A percentile compares a stretch with the other conserved stretches of the same genome.
These are phyloP conservation scores for Podarcis lilfordi DNA, from an alignment of 2,797 vertebrate genomes.

Conservation along the genomic window DNA sequence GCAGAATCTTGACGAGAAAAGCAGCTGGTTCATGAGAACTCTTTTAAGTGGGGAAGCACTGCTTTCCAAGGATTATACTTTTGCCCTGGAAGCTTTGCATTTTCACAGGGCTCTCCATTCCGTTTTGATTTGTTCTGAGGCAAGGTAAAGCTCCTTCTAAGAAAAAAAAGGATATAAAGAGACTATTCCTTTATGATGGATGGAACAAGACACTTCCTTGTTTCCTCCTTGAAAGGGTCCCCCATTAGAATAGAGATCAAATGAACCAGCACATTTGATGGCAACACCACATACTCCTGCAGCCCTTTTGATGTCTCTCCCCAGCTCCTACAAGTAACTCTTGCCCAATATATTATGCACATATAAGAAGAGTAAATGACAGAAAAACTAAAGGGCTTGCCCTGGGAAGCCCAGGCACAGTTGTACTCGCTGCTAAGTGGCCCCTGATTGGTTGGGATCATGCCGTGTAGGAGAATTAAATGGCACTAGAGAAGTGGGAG, in stretches of 20 bases:
- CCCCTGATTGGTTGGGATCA: not conserved
- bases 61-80: slow-evolving; percentile 40
- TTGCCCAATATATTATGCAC: not conserved
- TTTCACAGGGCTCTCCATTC: slow-evolving; percentile 43
- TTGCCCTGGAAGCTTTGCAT: slow-evolving; percentile 36
- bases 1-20: slow-evolving; percentile 37
- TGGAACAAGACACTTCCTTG: slow-evolving; percentile 3
- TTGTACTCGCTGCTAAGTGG: not conserved
- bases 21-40: slow-evolving; percentile 41
- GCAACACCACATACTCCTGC: not conserved
- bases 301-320: not conserved
- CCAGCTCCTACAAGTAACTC: not conserved
- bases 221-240: slow-evolving; percentile 30
- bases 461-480: not conserved
- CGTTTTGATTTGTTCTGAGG: slow-evolving; percentile 26
- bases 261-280: not conserved
- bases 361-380: not conserved
- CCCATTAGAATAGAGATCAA: slow-evolving; percentile 18
- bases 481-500: not conserved
- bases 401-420: not conserved
- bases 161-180: slow-evolving; percentile 18
- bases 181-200: not conserved
- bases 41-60: slow-evolving; percentile 24
- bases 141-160: slow-evolving; percentile 41
- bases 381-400: not conserved